These are phyloP conservation scores for Mythimna lalbum DNA, from an alignment of 2,888 invertebrate species.

Conservation along the genomic window DNA sequence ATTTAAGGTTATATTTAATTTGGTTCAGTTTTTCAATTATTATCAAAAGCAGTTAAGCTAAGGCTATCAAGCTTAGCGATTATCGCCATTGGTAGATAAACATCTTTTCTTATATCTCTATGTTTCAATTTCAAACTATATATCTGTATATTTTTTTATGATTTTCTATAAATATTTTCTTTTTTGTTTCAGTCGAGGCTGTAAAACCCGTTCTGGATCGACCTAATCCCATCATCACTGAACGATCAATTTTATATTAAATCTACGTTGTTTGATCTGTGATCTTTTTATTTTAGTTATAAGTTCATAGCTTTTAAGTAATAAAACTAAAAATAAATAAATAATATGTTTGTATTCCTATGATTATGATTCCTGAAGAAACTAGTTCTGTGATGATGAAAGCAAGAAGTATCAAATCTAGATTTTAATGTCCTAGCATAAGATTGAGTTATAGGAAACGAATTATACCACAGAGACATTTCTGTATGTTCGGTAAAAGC, in stretches of 20 bases:
- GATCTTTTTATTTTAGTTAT: constrained; percentile 39
- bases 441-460: not conserved
- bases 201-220: constrained; percentile 59
- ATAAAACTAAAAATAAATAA: constrained; percentile 19
- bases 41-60: no score
- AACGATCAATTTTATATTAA: constrained; percentile 29
- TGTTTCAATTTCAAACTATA: no score
- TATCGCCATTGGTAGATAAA: no score
- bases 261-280: constrained; percentile 32
- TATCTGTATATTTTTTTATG: no score
- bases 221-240: not conserved
- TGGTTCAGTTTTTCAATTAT: no score
- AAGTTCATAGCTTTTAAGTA: constrained; percentile 16
- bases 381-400: not conserved
- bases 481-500: no score
- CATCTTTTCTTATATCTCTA: no score
- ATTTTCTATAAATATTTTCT: constrained; percentile 26
- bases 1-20: no score
- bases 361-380: not conserved
- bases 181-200: constrained; percentile 81
- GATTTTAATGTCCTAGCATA: not conserved
- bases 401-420: not conserved
- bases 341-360: constrained; percentile 11
- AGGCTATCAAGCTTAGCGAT: no score
- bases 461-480: not conserved